Evolutionary conservation across 2,797 vertebrate genomes (phyloP).

Genomic region (Ctenochaetus hawaiiensis): DNA sequence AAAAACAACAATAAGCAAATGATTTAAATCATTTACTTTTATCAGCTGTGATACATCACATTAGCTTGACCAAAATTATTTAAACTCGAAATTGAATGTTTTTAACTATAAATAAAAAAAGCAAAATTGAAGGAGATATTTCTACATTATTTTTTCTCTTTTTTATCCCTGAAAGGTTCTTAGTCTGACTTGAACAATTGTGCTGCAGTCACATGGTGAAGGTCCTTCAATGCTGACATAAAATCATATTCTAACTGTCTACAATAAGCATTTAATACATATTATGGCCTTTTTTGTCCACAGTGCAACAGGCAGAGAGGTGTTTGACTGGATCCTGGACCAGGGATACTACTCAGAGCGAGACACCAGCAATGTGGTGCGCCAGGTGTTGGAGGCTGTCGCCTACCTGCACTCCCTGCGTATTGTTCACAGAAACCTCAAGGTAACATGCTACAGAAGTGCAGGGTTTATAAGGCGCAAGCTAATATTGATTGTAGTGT

Average conservation of each 20-base stretch:
- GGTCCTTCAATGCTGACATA: neutral
- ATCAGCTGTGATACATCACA: constrained; percentile 17
- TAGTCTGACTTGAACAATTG: no score
- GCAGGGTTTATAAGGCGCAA: neutral
- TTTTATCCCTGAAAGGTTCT: no score
- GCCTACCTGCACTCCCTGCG: constrained; percentile 96
- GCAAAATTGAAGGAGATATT: no score
- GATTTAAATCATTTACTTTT: constrained; percentile 23
- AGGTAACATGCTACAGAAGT: constrained; percentile 81
- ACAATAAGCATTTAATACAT: neutral
- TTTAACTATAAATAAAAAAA: no score
- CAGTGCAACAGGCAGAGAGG: constrained; percentile 97
- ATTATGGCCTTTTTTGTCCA: constrained; percentile 13
- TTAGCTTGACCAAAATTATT: no score
- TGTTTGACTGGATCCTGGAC: constrained; percentile 99
- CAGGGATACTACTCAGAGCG: constrained; percentile 98
- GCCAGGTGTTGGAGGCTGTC: constrained; percentile 97
- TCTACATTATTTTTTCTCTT: no score
- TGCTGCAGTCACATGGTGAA: neutral
- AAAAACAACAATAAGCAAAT: constrained; percentile 12
- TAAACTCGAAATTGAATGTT: no score
- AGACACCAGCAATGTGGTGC: constrained; percentile 97
- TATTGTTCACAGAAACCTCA: constrained; percentile 98
- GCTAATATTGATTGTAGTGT: neutral
- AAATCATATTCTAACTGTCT: neutral